Percentiles rank a stretch among this genome's conserved stretches.
phyloP scores from a whole-genome alignment of 30 jellyfish, hydroid and myxozoan species.

The Aurelia sp. region DNA sequence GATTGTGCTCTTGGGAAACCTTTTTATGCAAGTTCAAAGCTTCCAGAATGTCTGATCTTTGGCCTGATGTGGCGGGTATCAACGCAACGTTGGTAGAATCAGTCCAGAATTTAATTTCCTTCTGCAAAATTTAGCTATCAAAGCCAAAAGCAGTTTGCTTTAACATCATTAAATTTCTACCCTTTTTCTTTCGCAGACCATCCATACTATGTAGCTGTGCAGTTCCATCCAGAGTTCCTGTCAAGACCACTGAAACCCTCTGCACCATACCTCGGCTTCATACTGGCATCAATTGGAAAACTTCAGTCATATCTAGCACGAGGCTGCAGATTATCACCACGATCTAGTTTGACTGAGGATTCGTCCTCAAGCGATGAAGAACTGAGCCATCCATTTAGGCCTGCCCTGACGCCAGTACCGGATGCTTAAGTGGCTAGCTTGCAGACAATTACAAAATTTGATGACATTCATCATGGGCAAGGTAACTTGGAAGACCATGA shows the following conservation, averaged over 20 bases:
- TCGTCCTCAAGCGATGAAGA: conserved; percentile 54
- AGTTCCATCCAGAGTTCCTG: conserved; percentile 96
- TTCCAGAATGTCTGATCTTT: too few relatives aligned
- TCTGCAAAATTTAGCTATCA: too few relatives aligned
- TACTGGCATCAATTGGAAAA: conserved; percentile 87
- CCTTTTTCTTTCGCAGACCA: conserved; percentile 64
- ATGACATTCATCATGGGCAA: too few relatives aligned
- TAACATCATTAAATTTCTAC: not conserved
- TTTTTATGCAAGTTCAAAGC: too few relatives aligned
- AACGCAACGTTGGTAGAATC: too few relatives aligned
- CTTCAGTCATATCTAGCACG: conserved; percentile 67
- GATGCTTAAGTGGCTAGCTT: not conserved
- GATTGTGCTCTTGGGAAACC: too few relatives aligned
- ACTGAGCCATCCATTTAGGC: not conserved
- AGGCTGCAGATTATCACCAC: conserved; percentile 93
- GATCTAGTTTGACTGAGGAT: conserved; percentile 76
- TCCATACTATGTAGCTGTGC: conserved; percentile 97
- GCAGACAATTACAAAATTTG: too few relatives aligned
- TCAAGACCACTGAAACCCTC: conserved; percentile 98
- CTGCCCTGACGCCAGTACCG: conserved; percentile 7
- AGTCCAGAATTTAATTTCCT: too few relatives aligned
- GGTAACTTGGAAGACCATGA: too few relatives aligned
- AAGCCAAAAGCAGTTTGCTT: not conserved
- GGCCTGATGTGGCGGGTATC: too few relatives aligned
- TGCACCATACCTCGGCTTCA: conserved; percentile 95